A percentile compares a stretch with the other conserved stretches of the same genome.
Evolutionary conservation across 2,888 invertebrate species (phyloP).

Genomic region (Nomada hirtipes): DNA sequence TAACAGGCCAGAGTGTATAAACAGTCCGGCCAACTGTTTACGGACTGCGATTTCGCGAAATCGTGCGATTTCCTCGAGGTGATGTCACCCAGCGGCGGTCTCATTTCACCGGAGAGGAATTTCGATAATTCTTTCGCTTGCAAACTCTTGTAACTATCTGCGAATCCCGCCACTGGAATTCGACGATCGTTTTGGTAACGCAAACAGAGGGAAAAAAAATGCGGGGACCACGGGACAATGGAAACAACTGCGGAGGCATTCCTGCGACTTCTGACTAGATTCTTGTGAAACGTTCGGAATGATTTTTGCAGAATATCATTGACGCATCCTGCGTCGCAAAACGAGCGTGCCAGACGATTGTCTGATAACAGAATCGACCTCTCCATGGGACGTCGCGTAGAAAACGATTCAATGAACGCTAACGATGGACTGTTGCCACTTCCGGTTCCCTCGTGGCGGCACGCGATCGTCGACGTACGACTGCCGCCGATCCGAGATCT

Average conservation of each 20-base stretch:
- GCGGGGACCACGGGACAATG: no score
- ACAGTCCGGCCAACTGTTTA: slow-evolving; percentile 22
- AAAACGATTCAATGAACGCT: slow-evolving; percentile 47
- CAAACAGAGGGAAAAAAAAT: neutral
- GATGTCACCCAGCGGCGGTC: slow-evolving; percentile 12
- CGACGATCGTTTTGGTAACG: no score
- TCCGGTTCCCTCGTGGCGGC: slow-evolving; percentile 8
- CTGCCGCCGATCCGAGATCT: neutral
- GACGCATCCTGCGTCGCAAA: slow-evolving; percentile 30
- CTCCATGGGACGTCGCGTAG: slow-evolving; percentile 26
- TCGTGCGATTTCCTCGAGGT: slow-evolving; percentile 9
- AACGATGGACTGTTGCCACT: slow-evolving; percentile 20
- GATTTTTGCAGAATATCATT: slow-evolving; percentile 61
- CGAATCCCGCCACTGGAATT: no score
- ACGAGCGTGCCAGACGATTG: slow-evolving; percentile 42
- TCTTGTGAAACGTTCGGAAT: slow-evolving; percentile 50
- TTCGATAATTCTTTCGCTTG: no score
- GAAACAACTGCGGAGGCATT: no score
- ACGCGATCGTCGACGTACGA: neutral
- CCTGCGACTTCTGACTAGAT: neutral
- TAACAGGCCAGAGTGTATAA: slow-evolving; percentile 11
- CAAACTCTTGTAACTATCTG: no score
- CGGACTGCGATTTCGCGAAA: slow-evolving; percentile 1
- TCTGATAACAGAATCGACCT: slow-evolving; percentile 55
- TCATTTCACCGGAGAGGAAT: neutral